A percentile compares a stretch with the other conserved stretches of the same genome.
Conservation (phyloP, 2,113 vertebrate species). For the Pagrus major region DNA sequence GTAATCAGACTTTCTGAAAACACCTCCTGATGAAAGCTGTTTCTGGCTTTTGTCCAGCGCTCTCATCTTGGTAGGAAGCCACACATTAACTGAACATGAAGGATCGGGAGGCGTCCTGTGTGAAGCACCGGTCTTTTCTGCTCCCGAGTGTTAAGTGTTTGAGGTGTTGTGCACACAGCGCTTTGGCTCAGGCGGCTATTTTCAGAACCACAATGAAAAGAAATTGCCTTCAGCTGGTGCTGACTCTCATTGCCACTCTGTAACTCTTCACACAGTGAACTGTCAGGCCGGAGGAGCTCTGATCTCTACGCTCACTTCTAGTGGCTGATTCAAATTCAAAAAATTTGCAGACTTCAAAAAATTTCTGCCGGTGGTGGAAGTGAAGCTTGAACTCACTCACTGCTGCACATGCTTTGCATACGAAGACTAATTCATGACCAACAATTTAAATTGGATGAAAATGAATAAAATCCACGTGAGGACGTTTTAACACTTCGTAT, state of each 20-base stretch:
- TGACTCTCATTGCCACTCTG: constrained; percentile 9
- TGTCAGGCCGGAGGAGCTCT: not conserved
- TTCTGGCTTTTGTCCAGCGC: not conserved
- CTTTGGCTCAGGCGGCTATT: constrained; percentile 10
- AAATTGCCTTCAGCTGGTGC: constrained; percentile 17
- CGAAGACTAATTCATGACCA: not conserved
- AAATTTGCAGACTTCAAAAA: too few relatives aligned
- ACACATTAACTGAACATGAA: not conserved
- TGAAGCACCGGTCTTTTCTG: not conserved
- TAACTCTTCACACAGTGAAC: not conserved
- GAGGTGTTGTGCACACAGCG: not conserved
- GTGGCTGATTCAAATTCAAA: not conserved
- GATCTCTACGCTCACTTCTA: not conserved
- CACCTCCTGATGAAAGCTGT: not conserved
- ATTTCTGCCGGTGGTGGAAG: not conserved
- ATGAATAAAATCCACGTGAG: not conserved
- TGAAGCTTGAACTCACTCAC: not conserved
- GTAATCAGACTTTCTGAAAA: not conserved
- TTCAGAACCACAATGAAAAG: constrained; percentile 2
- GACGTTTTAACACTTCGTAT: not conserved
- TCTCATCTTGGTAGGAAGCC: not conserved
- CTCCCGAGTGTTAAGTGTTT: not conserved
- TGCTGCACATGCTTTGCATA: not conserved
- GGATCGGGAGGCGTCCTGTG: not conserved
- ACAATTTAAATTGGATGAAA: not conserved